These are phyloP conservation scores for Amphipyra tragopoginis DNA, from an alignment of 2,888 invertebrate species.

Conservation along the genomic window DNA sequence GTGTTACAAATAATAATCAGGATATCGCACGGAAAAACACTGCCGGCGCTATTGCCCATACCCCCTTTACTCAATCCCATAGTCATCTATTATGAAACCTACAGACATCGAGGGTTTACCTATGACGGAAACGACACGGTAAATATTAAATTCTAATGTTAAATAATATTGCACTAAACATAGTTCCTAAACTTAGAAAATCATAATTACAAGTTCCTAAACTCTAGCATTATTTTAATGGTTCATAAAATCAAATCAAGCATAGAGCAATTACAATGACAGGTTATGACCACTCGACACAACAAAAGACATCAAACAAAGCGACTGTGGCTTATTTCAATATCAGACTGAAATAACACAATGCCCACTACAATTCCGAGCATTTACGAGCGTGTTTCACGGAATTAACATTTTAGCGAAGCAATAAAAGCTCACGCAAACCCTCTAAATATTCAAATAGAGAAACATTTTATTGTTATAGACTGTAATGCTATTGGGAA, in stretches of 20 bases:
- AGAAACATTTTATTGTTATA: slow-evolving; percentile 70
- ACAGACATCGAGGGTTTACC: background rate
- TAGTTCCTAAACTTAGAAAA: slow-evolving; percentile 25
- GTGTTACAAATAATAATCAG: no score
- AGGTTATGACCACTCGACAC: slow-evolving; percentile 59
- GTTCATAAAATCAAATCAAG: slow-evolving; percentile 48
- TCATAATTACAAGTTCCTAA: slow-evolving; percentile 23
- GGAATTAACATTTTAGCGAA: slow-evolving; percentile 81
- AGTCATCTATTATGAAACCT: background rate
- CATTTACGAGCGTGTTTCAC: slow-evolving; percentile 80
- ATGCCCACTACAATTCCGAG: slow-evolving; percentile 72
- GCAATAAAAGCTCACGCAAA: slow-evolving; percentile 80
- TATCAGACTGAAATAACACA: slow-evolving; percentile 74
- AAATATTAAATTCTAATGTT: slow-evolving; percentile 22
- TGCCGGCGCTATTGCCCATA: no score
- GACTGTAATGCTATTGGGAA: slow-evolving; percentile 61
- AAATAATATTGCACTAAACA: slow-evolving; percentile 20
- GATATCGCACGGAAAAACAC: no score
- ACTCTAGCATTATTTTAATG: slow-evolving; percentile 32
- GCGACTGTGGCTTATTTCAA: slow-evolving; percentile 72
- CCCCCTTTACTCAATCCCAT: no score
- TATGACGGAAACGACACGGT: background rate
- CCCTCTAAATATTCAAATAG: slow-evolving; percentile 74
- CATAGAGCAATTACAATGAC: slow-evolving; percentile 53
- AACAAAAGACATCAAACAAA: slow-evolving; percentile 72